Percentiles rank a stretch among this genome's conserved stretches.
Evolutionary conservation across 2,113 vertebrate genomes (phyloP).

Genomic region (Pachyramphus minor): DNA sequence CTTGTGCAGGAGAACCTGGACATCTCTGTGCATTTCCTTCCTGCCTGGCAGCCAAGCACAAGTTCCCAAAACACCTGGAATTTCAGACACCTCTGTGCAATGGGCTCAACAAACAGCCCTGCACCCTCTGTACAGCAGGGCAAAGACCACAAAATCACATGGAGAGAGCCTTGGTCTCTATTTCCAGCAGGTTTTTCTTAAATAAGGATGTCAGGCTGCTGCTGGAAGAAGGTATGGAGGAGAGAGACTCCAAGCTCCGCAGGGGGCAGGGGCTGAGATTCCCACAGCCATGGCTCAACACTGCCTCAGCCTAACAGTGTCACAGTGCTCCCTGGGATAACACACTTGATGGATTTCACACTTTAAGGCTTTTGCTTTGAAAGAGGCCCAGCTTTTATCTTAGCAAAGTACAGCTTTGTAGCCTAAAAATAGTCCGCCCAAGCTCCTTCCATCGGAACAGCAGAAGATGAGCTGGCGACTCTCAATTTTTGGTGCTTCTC

Average conservation of each 20-base stretch:
- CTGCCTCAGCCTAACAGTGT: background rate
- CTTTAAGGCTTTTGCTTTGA: conserved; percentile 58
- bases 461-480: conserved; percentile 51
- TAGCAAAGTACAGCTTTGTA: conserved; percentile 62
- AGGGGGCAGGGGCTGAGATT: background rate
- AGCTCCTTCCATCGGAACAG: conserved; percentile 48
- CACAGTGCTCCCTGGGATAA: background rate
- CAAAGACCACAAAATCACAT: background rate
- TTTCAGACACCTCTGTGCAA: background rate
- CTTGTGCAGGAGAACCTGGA: background rate
- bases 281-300: background rate
- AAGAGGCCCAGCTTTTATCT: conserved; percentile 60
- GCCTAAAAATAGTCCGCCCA: conserved; percentile 57
- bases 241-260: background rate
- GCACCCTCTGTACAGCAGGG: accelerated
- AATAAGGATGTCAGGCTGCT: background rate
- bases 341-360: conserved; percentile 48
- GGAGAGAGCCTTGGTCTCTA: background rate
- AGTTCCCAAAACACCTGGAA: background rate
- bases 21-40: background rate
- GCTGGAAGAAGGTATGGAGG: background rate
- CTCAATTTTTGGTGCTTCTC: conserved; percentile 61
- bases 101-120: background rate
- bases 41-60: background rate
- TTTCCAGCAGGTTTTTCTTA: background rate